Conservation (phyloP, 2,113 vertebrate genomes). For the Neolamprologus cancellatus region DNA sequence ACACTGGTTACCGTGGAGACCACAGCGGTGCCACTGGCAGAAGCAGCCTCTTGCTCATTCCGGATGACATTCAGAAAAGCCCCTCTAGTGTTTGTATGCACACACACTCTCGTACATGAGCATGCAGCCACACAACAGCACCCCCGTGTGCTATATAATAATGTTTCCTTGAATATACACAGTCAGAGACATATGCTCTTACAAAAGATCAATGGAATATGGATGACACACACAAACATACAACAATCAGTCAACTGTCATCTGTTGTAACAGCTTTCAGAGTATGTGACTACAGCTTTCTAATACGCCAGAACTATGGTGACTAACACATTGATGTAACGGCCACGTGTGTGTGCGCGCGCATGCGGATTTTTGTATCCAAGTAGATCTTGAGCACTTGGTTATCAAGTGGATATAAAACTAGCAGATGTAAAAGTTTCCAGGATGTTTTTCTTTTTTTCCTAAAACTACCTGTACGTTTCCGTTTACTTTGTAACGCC, state of each 20-base stretch:
- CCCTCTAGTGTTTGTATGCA: background rate
- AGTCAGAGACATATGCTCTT: background rate
- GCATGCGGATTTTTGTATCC: background rate
- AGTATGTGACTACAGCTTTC: background rate
- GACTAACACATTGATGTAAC: background rate
- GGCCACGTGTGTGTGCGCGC: background rate
- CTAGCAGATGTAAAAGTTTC: background rate
- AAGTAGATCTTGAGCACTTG: background rate
- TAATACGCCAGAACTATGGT: background rate
- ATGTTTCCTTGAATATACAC: background rate
- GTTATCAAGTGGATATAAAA: background rate
- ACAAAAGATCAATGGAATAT: background rate
- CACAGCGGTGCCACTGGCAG: background rate
- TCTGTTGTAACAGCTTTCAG: background rate
- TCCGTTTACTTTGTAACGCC: background rate
- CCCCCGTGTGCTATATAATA: background rate
- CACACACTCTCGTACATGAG: background rate
- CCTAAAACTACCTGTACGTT: background rate
- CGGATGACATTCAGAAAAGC: constrained; percentile 31
- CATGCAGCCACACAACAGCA: background rate
- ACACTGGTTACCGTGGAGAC: constrained; percentile 40
- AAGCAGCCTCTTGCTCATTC: constrained; percentile 7
- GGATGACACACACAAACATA: background rate
- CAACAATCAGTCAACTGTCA: background rate
- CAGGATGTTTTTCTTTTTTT: background rate